Percentiles rank a stretch among this genome's conserved stretches.
These are phyloP conservation scores for Villa cingulata DNA, from an alignment of 2,888 invertebrate species.

Conservation along the genomic window DNA sequence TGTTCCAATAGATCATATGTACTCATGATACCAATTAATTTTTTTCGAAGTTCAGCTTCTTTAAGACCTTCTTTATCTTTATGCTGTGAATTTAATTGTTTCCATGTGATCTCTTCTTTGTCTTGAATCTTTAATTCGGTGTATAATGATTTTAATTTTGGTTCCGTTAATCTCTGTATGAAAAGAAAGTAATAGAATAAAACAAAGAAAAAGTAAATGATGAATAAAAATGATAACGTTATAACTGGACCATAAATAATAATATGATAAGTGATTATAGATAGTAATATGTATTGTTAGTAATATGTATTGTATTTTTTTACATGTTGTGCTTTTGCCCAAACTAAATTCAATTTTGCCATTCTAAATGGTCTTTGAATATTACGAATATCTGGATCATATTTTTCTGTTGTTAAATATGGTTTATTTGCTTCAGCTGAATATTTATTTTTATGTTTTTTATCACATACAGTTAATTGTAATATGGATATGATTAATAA, in stretches of 20 bases:
- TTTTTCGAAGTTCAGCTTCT: constrained; percentile 66
- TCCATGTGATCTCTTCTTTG: constrained; percentile 77
- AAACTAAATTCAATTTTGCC: constrained; percentile 77
- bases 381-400: constrained; percentile 48
- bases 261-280: too few species aligned
- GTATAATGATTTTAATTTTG: constrained; percentile 72
- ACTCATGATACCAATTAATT: constrained; percentile 68
- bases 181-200: background rate
- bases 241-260: too few species aligned
- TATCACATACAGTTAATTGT: constrained; percentile 1
- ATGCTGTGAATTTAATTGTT: constrained; percentile 67
- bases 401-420: constrained; percentile 26
- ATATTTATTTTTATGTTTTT: constrained; percentile 47
- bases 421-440: constrained; percentile 41
- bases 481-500: background rate
- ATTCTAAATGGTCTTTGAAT: constrained; percentile 77
- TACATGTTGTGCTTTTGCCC: constrained; percentile 83
- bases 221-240: background rate
- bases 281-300: constrained; percentile 13
- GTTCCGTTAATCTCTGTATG: constrained; percentile 60
- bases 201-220: too few species aligned
- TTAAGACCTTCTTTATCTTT: constrained; percentile 76
- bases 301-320: constrained; percentile 11
- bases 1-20: constrained; percentile 68
- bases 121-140: constrained; percentile 85